Evolutionary conservation across 1,140 invertebrate genomes (phyloP).

Genomic region (Euura lappo): DNA sequence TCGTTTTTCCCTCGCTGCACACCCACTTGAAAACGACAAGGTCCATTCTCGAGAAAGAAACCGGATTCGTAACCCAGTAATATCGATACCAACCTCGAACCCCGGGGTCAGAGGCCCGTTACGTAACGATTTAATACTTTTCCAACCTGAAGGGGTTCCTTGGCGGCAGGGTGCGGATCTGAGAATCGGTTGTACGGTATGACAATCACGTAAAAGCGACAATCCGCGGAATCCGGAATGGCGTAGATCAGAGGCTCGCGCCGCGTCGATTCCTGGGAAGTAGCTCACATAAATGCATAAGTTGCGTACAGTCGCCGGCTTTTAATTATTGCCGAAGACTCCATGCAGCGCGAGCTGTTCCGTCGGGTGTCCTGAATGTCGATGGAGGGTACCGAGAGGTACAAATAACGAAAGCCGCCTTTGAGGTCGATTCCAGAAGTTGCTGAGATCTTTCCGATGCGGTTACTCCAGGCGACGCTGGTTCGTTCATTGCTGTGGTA

Average conservation of each 20-base stretch:
- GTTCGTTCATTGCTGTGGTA: background rate
- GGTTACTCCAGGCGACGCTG: background rate
- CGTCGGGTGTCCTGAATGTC: background rate
- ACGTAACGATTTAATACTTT: background rate
- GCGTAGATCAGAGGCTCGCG: slow-evolving; percentile 26
- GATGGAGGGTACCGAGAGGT: background rate
- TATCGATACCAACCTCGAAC: background rate
- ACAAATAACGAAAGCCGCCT: slow-evolving; percentile 5
- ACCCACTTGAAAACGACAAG: too few species aligned
- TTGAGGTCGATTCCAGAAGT: background rate
- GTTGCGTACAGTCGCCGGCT: background rate
- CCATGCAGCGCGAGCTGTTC: background rate
- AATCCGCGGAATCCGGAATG: slow-evolving; percentile 9
- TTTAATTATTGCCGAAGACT: slow-evolving; percentile 13
- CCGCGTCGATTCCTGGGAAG: slow-evolving; percentile 9
- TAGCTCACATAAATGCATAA: slow-evolving; percentile 11
- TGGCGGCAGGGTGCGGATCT: background rate
- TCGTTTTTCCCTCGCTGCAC: too few species aligned
- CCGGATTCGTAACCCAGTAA: too few species aligned
- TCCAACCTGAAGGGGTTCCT: background rate
- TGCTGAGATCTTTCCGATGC: background rate
- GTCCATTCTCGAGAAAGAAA: too few species aligned
- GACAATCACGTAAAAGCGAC: slow-evolving; percentile 33
- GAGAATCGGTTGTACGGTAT: slow-evolving; percentile 17
- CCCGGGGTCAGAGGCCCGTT: background rate